Base-by-base conservation (phyloP, 2,888 invertebrate genomes). In the Mycogona germanica region DNA sequence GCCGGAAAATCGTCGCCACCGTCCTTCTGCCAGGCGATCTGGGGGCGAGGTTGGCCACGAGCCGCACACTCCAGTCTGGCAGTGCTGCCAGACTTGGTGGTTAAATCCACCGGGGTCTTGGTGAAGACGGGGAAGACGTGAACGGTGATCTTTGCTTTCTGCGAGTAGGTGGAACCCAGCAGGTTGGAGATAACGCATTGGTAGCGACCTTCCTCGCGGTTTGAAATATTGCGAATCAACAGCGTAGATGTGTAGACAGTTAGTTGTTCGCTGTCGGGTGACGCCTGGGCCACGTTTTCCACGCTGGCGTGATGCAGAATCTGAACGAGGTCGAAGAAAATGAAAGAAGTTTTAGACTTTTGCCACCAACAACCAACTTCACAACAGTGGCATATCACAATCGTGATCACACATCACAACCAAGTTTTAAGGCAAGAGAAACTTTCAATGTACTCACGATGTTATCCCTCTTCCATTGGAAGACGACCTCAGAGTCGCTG, bases 1-100 rank as follows among this genome's bases (percentile, higher is more conserved):
- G 96, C 95, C 6, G 93, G 93, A 69, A 96, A 95, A 66, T 91
- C 86, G 65, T 86, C 84, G 0, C 86, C 88, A n/a, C 87, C 88
- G 28, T 60, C 62, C 70, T 91, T 91, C 64, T 87, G 84, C 83
- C 89, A 84, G 0, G 86, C 83, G 62, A 91, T 87, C 71, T 87
- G 84, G 19, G 95, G 95, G 47, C 78, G 73, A 0, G 95, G 93
- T 65, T 86, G 84, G 1, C 93, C 95, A 55, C 78, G 78, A 2
- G 93, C 95, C 14, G 88, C 85, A 75, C 96, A 96, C 65, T 91
- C 89, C 28, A 96, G 74, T 54, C 82, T 81, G 0, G 88, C 93
- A 14, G 84, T 87, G 59, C 82, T 82, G 7, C 92, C 91, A 17
- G 87, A 83, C 66, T 81, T 81, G 3, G 87, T 83, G 0, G 86